Percentiles rank a stretch among this genome's conserved stretches.
These are phyloP conservation scores for Ceratitis capitata DNA, from an alignment of 1,140 invertebrate genomes.

Conservation along the genomic window DNA sequence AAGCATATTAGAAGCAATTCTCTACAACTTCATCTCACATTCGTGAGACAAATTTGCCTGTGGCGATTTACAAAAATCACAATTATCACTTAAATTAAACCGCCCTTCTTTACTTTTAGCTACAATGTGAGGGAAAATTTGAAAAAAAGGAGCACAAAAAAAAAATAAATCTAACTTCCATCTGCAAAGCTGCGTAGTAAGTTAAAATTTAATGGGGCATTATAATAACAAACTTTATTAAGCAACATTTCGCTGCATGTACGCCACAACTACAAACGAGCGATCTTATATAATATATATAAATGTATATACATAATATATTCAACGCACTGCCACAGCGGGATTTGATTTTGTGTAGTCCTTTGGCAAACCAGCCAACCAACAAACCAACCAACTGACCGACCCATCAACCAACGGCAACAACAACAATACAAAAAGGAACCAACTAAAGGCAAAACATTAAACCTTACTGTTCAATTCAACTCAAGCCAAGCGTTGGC, in stretches of 20 bases:
- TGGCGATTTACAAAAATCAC: background rate
- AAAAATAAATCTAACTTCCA: background rate
- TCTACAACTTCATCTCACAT: no score
- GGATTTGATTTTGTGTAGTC: background rate
- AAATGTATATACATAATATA: no score
- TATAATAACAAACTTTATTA: constrained; percentile 31
- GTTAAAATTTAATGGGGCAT: constrained; percentile 1
- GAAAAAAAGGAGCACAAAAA: background rate
- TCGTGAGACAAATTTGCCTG: background rate
- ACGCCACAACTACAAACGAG: no score
- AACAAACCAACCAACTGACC: background rate
- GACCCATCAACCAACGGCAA: background rate
- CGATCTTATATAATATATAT: no score
- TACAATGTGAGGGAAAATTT: background rate
- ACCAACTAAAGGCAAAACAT: no score
- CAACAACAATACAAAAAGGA: no score
- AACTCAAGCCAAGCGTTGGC: background rate
- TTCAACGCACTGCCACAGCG: background rate
- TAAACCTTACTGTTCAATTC: background rate
- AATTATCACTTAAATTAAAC: constrained; percentile 9
- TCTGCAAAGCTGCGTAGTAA: background rate
- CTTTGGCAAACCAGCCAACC: background rate
- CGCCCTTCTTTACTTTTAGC: background rate
- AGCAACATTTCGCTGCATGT: background rate
- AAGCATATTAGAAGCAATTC: no score